Percentiles rank a stretch among this genome's conserved stretches.
Conservation (phyloP, 2,113 vertebrate species). For the Ciconia maguari region DNA sequence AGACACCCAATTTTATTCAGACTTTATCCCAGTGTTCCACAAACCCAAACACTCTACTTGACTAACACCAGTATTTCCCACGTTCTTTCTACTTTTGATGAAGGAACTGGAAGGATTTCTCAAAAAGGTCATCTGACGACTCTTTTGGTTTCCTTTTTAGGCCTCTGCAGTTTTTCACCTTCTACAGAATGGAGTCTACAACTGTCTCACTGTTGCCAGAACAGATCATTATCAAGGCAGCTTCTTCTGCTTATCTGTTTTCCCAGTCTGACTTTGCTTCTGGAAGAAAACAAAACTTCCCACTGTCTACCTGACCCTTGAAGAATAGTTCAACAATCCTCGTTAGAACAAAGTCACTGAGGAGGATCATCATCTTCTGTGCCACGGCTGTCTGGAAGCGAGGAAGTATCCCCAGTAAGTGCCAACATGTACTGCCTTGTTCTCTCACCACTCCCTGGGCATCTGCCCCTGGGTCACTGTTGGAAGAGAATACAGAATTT, state of each 20-base stretch:
- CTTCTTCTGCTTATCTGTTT: background rate
- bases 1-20: background rate
- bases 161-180: background rate
- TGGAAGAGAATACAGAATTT: background rate
- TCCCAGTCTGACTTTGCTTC: background rate
- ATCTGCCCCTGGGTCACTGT: background rate
- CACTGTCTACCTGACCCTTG: background rate
- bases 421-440: rapidly evolving
- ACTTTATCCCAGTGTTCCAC: background rate
- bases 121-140: background rate
- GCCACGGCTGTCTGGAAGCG: rapidly evolving
- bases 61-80: background rate
- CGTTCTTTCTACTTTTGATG: background rate
- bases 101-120: background rate
- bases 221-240: background rate
- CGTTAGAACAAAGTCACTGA: background rate
- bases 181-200: background rate
- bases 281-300: background rate
- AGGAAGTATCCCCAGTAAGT: background rate
- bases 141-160: background rate
- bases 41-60: background rate
- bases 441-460: background rate
- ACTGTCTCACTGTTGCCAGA: background rate
- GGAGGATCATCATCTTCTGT: background rate
- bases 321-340: background rate